Evolutionary conservation across 2,888 invertebrate genomes (phyloP), one percentile per base, ranked within the genome.

Genomic region (Slavum lentiscoides): DNA sequence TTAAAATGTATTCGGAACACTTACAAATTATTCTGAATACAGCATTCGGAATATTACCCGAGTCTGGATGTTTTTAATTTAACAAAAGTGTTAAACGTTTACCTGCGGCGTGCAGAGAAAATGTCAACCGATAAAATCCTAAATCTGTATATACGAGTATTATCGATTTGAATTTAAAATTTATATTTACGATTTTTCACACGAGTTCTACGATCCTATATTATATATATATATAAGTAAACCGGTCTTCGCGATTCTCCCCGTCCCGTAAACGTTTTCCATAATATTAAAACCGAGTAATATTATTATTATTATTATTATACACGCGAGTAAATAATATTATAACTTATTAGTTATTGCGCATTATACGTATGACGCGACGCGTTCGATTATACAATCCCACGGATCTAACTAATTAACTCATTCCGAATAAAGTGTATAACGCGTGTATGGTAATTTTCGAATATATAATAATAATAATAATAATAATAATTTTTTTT

Each of bases 361-460:
- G 19, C 39, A 59, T 72, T 59, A 66, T 8, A 30, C 30, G 39
- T 43, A 59, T 43, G 58, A 67, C 19, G 23, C 43, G 67, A 67
- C 30, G 30, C 75, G 43, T 59, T 75, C 58, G 58, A 75, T 67
- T 75, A 23, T 19, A 67, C 58, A 75, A 75, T 23, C 75, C 75
- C 67, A 67, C 75, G 75, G 67, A 67, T 59, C 30, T 43, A 75
- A 75, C 75, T 75, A 58, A 67, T 67, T 66, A 75, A 75, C 75
- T 58, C 75, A 67, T 58, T 67, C 67, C 7, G 43, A 43, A 70
- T 37, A 21, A 30, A 39, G 64, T 64, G 3, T 43, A 6, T 43
- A 43, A 58, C 9, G 30, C 17, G 23, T 53, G 23, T 67, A 75
- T 75, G 75, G 23, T 75, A 67, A 75, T 75, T 75, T 75, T 67